Evolutionary conservation across 2,888 invertebrate species (phyloP), one percentile per base, ranked within the genome.

Genomic region (Caenorhabditis macrosperma): DNA sequence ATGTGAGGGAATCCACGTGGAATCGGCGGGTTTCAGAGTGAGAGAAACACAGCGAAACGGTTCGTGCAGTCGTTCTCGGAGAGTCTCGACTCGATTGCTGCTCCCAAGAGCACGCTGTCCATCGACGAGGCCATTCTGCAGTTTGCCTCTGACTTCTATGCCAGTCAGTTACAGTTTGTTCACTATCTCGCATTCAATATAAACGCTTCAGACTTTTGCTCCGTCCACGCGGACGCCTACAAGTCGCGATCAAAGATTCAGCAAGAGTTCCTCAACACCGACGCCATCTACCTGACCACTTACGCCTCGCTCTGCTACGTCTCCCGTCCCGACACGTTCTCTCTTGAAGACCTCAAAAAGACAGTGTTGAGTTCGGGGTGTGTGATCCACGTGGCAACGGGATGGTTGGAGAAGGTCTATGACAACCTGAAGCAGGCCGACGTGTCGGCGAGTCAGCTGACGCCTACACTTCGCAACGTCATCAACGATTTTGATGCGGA

Each of bases 391-490:
- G 93, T 97, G 10, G 96, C 96, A 0, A 95, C 95, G 0, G 94
- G 95, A 0, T 97, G 97, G 97, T 93, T 97, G 2, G 94, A 95
- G 38, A 96, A 97, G 90, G 92, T 97, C 7, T 97, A 96, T 90
- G 95, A 95, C 88, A 95, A 94, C 90, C 20, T 83, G 46, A 71
- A 63, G 20, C 5, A 60, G 5, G 48, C 71, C 2, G 55, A 68
- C 28, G 61, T 60, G 1, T 59, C 55, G n/a, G 6, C 55, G 6
- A 26, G 12, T n/a, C 64, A 63, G 15, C 41, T 79, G 4, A 64
- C 79, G n/a, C 57, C 64, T 2, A 52, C 57, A 6, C 10, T 79
- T 15, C 17, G 26, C n/a, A 61, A 74, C 38, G 72, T 77, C 0
- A 68, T 81, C 20, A 74, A 77, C 30, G 77, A 87, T 55, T 87